phyloP scores from a whole-genome alignment of 1,140 invertebrate species.

The Anoplolepis gracilipes region DNA sequence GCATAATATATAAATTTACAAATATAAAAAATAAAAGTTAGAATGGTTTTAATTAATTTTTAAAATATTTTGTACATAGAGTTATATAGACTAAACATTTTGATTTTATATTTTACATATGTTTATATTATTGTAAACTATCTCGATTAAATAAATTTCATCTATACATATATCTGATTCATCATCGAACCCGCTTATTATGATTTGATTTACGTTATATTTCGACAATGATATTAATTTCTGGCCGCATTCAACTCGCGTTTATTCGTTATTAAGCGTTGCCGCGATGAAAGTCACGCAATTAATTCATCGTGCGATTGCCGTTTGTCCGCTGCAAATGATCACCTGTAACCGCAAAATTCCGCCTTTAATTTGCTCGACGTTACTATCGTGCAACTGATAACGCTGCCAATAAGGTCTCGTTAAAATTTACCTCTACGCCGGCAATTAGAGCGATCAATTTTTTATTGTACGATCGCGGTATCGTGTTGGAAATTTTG shows the following conservation, averaged over 20 bases:
- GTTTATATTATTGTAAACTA: neutral
- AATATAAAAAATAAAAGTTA: neutral
- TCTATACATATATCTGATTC: conserved; percentile 1
- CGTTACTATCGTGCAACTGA: conserved; percentile 17
- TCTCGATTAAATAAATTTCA: conserved; percentile 32
- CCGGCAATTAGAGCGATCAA: conserved; percentile 54
- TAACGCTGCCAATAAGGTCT: conserved; percentile 59
- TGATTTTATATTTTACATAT: neutral
- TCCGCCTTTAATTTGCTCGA: conserved; percentile 48
- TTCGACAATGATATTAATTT: conserved; percentile 45
- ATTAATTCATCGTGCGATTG: conserved; percentile 57
- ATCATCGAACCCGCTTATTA: conserved; percentile 27
- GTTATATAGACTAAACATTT: neutral
- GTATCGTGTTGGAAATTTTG: conserved; percentile 42
- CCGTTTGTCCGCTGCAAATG: conserved; percentile 50
- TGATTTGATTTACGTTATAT: conserved; percentile 50
- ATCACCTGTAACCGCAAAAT: conserved; percentile 45
- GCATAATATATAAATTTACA: neutral
- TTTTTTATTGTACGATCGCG: conserved; percentile 37
- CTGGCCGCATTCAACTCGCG: conserved; percentile 35
- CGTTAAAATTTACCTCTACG: conserved; percentile 42
- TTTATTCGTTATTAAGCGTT: conserved; percentile 58
- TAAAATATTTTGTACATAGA: neutral
- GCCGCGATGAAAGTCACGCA: conserved; percentile 54
- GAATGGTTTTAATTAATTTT: neutral